A percentile compares a stretch with the other conserved stretches of the same genome.
Evolutionary conservation across 2,113 vertebrate genomes (phyloP).

Genomic region (Pelmatolapia mariae): DNA sequence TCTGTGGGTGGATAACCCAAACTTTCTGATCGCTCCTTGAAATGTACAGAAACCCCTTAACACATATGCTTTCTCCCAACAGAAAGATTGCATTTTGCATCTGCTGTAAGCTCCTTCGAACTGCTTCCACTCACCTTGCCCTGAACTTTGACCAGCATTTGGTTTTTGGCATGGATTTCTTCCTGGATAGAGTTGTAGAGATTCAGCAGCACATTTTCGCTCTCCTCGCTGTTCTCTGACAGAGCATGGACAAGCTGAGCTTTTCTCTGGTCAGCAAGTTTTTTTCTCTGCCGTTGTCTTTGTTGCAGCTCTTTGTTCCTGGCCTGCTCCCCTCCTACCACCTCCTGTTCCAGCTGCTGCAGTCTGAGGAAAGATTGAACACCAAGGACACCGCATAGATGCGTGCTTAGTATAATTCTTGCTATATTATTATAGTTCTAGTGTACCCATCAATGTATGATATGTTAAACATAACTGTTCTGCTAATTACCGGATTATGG

Average conservation of each 20-base stretch:
- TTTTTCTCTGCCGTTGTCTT: constrained; percentile 70
- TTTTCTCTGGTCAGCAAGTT: constrained; percentile 74
- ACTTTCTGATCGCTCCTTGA: fast-evolving
- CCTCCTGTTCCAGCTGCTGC: constrained; percentile 82
- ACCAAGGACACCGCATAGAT: not conserved
- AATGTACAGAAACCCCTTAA: not conserved
- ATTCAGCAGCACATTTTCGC: constrained; percentile 74
- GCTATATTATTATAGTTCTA: not conserved
- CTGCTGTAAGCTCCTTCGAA: not conserved
- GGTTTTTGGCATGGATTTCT: constrained; percentile 80
- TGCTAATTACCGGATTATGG: not conserved
- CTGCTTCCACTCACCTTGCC: constrained; percentile 71
- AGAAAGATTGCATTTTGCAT: not conserved
- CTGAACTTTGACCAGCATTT: constrained; percentile 78
- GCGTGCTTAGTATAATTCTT: not conserved
- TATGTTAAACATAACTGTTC: not conserved
- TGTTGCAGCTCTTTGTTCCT: constrained; percentile 82
- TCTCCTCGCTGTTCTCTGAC: constrained; percentile 71
- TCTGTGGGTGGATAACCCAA: fast-evolving
- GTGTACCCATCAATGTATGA: not conserved
- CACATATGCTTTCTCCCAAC: not conserved
- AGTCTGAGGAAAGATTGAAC: constrained; percentile 62
- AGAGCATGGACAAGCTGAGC: constrained; percentile 73
- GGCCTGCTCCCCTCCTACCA: constrained; percentile 82
- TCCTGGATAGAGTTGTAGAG: constrained; percentile 87